A percentile compares a stretch with the other conserved stretches of the same genome.
These are phyloP conservation scores for Callipepla californica DNA, from an alignment of 2,113 vertebrate species.

Conservation along the genomic window DNA sequence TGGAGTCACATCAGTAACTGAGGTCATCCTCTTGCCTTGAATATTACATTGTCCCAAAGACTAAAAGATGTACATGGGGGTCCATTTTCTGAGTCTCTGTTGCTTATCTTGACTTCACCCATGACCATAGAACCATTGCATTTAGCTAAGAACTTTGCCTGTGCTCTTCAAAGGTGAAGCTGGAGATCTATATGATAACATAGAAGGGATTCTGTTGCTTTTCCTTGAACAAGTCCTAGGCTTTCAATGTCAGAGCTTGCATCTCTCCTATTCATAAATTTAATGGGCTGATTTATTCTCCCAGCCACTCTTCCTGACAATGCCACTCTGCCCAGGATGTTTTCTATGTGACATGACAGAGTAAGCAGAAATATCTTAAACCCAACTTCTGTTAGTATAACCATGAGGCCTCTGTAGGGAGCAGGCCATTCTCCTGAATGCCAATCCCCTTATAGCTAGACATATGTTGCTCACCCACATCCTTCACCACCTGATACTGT, in stretches of 20 bases:
- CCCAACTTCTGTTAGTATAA: not conserved
- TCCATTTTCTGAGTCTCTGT: not conserved
- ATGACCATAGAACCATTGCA: not conserved
- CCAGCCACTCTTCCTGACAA: not conserved
- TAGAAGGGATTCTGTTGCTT: not conserved
- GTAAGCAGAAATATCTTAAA: slow-evolving; percentile 12
- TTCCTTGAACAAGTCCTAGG: not conserved
- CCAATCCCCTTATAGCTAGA: slow-evolving; percentile 15
- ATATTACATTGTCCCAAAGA: not conserved
- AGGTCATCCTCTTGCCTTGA: not conserved
- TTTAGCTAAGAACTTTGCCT: not conserved
- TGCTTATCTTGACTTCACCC: not conserved
- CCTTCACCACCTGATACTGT: slow-evolving; percentile 40
- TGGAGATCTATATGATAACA: not conserved
- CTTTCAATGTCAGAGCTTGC: not conserved
- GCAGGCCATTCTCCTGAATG: not conserved
- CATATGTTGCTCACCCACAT: slow-evolving; percentile 59
- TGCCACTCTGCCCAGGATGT: not conserved
- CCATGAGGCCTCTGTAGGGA: not conserved
- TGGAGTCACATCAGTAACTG: not conserved
- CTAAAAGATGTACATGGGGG: not conserved
- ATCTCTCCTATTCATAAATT: not conserved
- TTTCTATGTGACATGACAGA: not conserved
- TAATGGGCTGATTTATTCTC: not conserved
- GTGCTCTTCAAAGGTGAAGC: not conserved